These are phyloP conservation scores for Microplitis demolitor DNA, from an alignment of 1,140 invertebrate species.

Conservation along the genomic window DNA sequence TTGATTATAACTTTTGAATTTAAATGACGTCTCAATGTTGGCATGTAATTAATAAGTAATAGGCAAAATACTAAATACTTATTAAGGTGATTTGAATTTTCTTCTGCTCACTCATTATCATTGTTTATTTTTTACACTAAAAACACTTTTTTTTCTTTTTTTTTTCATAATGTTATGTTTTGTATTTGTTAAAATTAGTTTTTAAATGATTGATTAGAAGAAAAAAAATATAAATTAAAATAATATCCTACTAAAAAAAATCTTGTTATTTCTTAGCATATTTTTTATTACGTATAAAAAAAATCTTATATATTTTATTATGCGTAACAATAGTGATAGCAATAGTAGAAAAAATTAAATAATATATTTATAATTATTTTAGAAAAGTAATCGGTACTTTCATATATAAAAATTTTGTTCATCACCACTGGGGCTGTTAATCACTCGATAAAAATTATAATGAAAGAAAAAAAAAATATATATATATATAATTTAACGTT, in stretches of 20 bases:
- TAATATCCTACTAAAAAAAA: too few species aligned
- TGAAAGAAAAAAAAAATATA: not conserved
- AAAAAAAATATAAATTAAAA: not conserved
- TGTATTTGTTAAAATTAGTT: too few species aligned
- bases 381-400: not conserved
- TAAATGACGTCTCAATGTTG: not conserved
- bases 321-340: not conserved
- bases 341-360: not conserved
- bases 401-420: not conserved
- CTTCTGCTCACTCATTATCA: not conserved
- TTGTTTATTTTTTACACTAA: not conserved
- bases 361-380: not conserved
- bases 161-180: too few species aligned
- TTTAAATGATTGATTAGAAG: too few species aligned
- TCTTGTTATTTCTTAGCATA: too few species aligned
- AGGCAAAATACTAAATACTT: not conserved
- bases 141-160: too few species aligned
- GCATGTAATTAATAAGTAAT: not conserved
- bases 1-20: not conserved
- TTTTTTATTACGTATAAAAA: too few species aligned
- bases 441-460: not conserved
- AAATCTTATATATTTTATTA: not conserved
- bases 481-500: not conserved
- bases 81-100: not conserved
- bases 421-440: not conserved